Percentiles rank a stretch among this genome's conserved stretches.
Conservation (phyloP, 2,113 vertebrate genomes). For the Chrysemys picta region DNA sequence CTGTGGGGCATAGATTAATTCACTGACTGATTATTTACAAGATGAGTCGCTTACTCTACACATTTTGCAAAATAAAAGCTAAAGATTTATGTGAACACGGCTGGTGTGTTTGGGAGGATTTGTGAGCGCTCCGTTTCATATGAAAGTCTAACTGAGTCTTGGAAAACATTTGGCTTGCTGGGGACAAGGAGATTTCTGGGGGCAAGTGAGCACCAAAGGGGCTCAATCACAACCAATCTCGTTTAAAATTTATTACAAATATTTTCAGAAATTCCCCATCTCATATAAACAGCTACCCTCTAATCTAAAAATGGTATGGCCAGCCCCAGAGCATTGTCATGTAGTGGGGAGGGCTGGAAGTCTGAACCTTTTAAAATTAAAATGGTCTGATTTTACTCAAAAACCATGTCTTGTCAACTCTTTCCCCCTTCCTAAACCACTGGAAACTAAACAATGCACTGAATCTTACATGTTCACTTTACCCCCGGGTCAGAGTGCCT, state of each 20-base stretch:
- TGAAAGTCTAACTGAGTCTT: neutral
- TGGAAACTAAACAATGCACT: neutral
- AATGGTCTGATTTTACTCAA: neutral
- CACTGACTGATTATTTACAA: constrained; percentile 65
- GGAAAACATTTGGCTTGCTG: neutral
- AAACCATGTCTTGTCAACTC: neutral
- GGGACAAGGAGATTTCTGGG: neutral
- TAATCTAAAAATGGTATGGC: neutral
- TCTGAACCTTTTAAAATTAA: neutral
- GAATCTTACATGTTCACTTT: neutral
- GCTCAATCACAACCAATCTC: neutral
- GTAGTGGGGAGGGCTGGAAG: neutral
- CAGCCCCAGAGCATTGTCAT: neutral
- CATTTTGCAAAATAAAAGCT: constrained; percentile 59
- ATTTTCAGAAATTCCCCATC: neutral
- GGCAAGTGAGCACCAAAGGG: neutral
- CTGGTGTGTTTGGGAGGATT: neutral
- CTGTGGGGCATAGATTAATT: constrained; percentile 57
- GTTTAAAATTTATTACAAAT: constrained; percentile 24
- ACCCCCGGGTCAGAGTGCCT: neutral
- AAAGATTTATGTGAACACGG: constrained; percentile 54
- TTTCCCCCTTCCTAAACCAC: neutral
- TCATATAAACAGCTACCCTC: neutral
- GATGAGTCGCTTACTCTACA: constrained; percentile 62
- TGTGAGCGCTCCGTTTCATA: neutral